These are phyloP conservation scores for Leptinotarsa defecta DNA, from an alignment of 1,140 invertebrate species.

Conservation along the genomic window DNA sequence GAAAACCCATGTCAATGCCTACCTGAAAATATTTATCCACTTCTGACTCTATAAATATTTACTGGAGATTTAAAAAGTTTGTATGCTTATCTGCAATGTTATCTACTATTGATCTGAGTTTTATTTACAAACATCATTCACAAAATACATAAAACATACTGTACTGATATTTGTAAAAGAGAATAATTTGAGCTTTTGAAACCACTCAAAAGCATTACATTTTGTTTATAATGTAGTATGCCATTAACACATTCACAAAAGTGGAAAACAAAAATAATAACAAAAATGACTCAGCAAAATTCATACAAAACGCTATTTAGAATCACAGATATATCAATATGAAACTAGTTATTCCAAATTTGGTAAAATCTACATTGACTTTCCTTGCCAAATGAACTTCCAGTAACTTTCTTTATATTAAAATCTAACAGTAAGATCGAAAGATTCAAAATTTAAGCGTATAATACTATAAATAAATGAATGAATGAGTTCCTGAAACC, in stretches of 20 bases:
- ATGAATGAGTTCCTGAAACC: constrained; percentile 8
- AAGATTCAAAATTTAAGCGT: constrained; percentile 42
- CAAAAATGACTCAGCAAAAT: constrained; percentile 6
- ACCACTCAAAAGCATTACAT: constrained; percentile 16
- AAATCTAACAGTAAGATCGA: constrained; percentile 30
- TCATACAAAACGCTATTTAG: constrained; percentile 17
- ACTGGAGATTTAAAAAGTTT: constrained; percentile 4
- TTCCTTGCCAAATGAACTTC: constrained; percentile 29
- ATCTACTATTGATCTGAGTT: constrained; percentile 2
- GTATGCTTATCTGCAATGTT: background rate
- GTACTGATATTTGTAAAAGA: background rate
- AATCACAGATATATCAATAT: constrained; percentile 44
- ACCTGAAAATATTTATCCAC: constrained; percentile 4
- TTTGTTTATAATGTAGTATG: constrained; percentile 22
- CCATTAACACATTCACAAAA: constrained; percentile 1
- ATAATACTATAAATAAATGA: constrained; percentile 35
- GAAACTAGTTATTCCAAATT: constrained; percentile 38
- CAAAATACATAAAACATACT: background rate
- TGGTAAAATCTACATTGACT: constrained; percentile 31
- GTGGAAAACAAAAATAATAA: constrained; percentile 4
- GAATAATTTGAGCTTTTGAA: constrained; percentile 1
- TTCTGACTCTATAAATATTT: constrained; percentile 1
- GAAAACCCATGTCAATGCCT: background rate
- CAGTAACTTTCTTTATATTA: constrained; percentile 35
- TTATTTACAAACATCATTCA: constrained; percentile 6